Percentiles rank a stretch among this genome's conserved stretches.
These are phyloP conservation scores for Esox niger DNA, from an alignment of 2,113 vertebrate genomes.

Conservation along the genomic window DNA sequence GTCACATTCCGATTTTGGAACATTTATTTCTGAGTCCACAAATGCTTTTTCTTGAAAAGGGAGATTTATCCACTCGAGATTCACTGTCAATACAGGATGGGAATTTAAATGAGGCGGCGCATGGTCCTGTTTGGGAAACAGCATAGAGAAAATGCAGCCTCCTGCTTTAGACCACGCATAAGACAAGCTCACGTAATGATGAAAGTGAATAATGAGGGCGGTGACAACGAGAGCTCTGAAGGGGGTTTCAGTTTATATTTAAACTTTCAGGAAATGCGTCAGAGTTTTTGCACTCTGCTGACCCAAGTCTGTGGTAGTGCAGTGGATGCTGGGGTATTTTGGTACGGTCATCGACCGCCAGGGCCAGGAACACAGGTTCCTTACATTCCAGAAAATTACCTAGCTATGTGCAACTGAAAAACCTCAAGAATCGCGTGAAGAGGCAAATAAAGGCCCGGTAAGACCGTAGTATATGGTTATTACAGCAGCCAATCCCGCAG, in stretches of 20 bases:
- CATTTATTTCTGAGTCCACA: neutral
- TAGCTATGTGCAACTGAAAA: too few species aligned
- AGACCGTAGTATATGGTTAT: too few species aligned
- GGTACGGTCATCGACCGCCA: too few species aligned
- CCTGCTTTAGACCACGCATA: too few species aligned
- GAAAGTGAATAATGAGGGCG: neutral
- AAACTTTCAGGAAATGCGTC: conserved; percentile 45
- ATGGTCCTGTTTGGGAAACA: neutral
- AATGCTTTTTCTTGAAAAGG: neutral
- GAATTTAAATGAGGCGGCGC: neutral
- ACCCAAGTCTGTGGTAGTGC: conserved; percentile 26
- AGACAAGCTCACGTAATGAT: neutral
- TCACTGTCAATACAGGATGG: too few species aligned
- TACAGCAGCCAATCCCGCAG: too few species aligned
- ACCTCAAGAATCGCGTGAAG: too few species aligned
- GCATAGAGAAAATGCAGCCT: neutral
- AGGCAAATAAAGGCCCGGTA: too few species aligned
- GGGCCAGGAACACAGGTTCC: too few species aligned
- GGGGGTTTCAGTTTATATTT: too few species aligned
- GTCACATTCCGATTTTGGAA: neutral
- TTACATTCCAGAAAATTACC: too few species aligned
- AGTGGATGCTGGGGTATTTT: neutral
- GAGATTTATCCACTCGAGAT: too few species aligned
- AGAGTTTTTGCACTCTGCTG: conserved; percentile 36
- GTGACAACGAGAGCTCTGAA: neutral